Percentiles rank a stretch among this genome's conserved stretches.
These are phyloP conservation scores for Callithrix jacchus DNA, from an alignment of 2,113 vertebrate species.

Conservation along the genomic window DNA sequence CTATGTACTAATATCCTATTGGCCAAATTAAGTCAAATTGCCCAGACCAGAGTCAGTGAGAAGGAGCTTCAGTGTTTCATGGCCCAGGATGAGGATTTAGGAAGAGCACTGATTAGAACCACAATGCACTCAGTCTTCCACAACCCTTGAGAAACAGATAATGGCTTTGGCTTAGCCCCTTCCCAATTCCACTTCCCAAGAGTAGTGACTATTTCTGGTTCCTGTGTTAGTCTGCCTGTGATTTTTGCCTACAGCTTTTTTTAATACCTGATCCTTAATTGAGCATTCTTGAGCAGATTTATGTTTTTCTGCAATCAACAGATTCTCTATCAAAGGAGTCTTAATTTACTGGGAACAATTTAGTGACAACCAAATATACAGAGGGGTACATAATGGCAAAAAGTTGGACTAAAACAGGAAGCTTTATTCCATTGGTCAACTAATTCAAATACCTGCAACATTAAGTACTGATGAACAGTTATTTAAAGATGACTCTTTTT, in stretches of 20 bases:
- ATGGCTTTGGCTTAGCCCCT: background rate
- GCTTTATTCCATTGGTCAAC: background rate
- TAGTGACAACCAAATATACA: slow-evolving; percentile 21
- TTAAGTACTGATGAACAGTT: slow-evolving; percentile 8
- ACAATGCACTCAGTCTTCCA: background rate
- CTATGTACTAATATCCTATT: background rate
- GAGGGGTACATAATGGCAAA: slow-evolving; percentile 12
- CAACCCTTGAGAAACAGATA: background rate
- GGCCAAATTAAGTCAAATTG: slow-evolving; percentile 28
- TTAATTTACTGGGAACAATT: slow-evolving; percentile 18
- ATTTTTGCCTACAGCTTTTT: background rate
- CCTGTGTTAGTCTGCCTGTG: background rate
- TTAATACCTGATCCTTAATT: background rate
- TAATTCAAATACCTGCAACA: slow-evolving; percentile 11
- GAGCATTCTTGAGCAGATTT: slow-evolving; percentile 16
- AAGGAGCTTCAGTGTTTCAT: background rate
- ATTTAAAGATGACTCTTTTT: background rate
- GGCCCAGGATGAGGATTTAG: background rate
- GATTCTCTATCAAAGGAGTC: slow-evolving; percentile 10
- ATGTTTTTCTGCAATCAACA: background rate
- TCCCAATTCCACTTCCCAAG: background rate
- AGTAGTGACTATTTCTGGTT: background rate
- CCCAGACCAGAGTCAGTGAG: background rate
- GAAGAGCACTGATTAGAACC: background rate
- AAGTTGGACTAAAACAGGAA: slow-evolving; percentile 25